These are phyloP conservation scores for Telmatochromis bifrenatus DNA, from an alignment of 2,113 vertebrate species.

Conservation along the genomic window DNA sequence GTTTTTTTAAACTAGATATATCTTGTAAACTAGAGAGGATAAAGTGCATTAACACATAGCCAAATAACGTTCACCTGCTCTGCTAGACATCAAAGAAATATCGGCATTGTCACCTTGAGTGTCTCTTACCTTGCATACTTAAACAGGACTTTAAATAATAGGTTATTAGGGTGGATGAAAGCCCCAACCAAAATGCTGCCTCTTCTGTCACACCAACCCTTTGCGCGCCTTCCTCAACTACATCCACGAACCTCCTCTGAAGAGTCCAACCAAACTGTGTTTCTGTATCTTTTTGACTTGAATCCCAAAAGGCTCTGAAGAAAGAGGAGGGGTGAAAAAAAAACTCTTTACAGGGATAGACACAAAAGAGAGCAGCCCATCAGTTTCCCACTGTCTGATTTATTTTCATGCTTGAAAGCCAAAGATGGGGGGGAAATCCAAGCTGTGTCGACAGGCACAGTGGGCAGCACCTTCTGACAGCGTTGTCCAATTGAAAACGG, in stretches of 20 bases:
- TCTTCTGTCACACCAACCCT: not conserved
- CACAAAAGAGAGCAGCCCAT: not conserved
- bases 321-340: not conserved
- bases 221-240: not conserved
- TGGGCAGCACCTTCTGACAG: not conserved
- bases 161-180: not conserved
- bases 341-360: not conserved
- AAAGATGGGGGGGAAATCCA: not conserved
- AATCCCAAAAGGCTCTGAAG: not conserved
- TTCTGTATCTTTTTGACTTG: not conserved
- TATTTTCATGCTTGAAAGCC: constrained; percentile 6
- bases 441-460: not conserved
- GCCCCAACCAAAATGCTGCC: not conserved
- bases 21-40: not conserved
- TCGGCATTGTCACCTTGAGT: not conserved
- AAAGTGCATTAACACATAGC: not conserved
- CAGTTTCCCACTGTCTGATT: not conserved
- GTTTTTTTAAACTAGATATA: not conserved
- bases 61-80: not conserved
- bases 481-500: constrained; percentile 8
- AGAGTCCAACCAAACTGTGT: not conserved
- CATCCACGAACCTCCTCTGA: not conserved
- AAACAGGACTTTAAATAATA: not conserved
- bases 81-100: not conserved
- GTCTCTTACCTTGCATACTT: not conserved